Percentiles rank a stretch among this genome's conserved stretches.
phyloP scores from a whole-genome alignment of 2,797 vertebrate species.

The Syndactyla subalaris region DNA sequence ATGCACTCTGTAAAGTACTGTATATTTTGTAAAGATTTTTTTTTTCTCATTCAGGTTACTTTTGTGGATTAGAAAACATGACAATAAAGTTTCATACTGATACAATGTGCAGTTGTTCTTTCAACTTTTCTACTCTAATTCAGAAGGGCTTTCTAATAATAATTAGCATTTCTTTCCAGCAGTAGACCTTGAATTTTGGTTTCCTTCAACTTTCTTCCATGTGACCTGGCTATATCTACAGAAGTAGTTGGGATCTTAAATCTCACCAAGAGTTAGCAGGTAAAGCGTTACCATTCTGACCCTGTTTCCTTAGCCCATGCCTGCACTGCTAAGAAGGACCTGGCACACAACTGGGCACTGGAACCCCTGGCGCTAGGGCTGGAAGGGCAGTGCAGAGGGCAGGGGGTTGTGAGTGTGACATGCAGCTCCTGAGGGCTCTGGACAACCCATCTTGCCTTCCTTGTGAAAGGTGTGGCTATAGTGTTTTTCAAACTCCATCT shows the following conservation, averaged over 20 bases:
- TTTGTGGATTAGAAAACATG: not conserved
- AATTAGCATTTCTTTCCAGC: not conserved
- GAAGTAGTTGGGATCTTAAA: not conserved
- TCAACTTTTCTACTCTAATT: not conserved
- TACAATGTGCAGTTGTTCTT: not conserved
- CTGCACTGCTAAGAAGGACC: not conserved
- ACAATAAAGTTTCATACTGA: not conserved
- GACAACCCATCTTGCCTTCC: not conserved
- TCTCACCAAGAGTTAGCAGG: not conserved
- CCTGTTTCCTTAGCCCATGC: not conserved
- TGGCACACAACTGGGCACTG: fast-evolving
- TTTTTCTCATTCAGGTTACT: not conserved
- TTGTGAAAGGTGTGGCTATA: fast-evolving
- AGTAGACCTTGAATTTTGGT: not conserved
- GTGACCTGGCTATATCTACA: not conserved
- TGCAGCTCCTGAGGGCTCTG: fast-evolving
- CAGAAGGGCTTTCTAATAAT: not conserved
- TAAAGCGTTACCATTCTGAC: not conserved
- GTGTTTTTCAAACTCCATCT: not conserved
- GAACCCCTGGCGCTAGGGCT: fast-evolving
- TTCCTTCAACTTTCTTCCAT: not conserved
- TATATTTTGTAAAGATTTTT: not conserved
- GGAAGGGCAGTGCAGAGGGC: too few relatives aligned
- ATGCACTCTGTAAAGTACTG: not conserved
- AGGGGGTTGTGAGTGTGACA: too few relatives aligned